Evolutionary conservation across 2,888 invertebrate genomes (phyloP), one percentile per base, ranked within the genome.

Genomic region (Trimorus sp.): DNA sequence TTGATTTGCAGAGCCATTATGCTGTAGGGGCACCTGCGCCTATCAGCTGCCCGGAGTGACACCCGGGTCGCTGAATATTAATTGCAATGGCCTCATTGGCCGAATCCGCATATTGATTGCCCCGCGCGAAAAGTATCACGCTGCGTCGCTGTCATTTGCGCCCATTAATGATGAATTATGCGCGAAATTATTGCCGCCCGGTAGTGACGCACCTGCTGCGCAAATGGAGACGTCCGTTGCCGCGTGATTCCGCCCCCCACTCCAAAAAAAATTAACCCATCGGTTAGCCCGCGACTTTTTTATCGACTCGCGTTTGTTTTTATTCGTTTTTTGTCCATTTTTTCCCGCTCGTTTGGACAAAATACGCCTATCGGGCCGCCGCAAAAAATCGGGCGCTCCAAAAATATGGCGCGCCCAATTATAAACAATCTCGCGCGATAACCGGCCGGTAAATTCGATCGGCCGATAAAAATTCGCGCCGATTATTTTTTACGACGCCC

Each of bases 81-180:
- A 81, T 77, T 81, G 75, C 76, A 58, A 51, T 77, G 71, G 68
- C 66, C 70, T 54, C 75, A 81, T 76, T 81, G 80, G 73, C 45
- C 12, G 68, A 69, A 62, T 81, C 71, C 73, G 63, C 77, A 73
- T 81, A 81, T 77, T 81, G 81, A 82, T 81, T 77, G 68, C 68
- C 38, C 45, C 37, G 60, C 66, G 75, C 76, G 65, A 76, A 76
- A 75, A 70, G 71, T 49, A 66, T 38, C 76, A 54, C 51, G 78
- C 78, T 78, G 78, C 53, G 78, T 71, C 48, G 78, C 78, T 78
- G 78, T 78, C 78, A 69, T 78, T 78, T 71, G 78, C 71, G 71
- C 51, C 73, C 79, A 79, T 76, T 71, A 80, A 80, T 77, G 77
- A 75, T 75, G 82, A 79, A 71, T 82, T 79, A 82, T 82, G 75